A percentile compares a stretch with the other conserved stretches of the same genome.
phyloP scores from a whole-genome alignment of 2,888 invertebrate genomes.

The Cataglyphis cursor region DNA sequence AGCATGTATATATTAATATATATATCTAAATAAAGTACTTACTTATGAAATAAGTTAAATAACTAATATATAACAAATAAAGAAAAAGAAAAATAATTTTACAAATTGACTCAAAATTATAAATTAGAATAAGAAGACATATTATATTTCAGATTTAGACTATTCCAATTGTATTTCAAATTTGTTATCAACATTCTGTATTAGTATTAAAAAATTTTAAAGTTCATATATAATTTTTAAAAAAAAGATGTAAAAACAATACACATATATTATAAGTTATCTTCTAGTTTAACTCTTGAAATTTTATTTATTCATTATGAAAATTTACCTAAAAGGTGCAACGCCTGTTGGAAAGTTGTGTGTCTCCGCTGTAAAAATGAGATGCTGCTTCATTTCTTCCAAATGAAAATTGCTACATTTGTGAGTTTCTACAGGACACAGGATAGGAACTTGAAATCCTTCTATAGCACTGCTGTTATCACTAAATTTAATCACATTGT shows the following conservation, averaged over 20 bases:
- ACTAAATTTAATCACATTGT: conserved; percentile 98
- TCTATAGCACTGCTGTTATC: conserved; percentile 98
- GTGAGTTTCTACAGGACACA: conserved; percentile 91
- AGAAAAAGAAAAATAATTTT: neutral
- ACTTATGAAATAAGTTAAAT: neutral
- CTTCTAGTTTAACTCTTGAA: neutral
- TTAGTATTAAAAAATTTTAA: neutral
- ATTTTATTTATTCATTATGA: conserved; percentile 4
- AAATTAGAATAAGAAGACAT: neutral
- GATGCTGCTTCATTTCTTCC: conserved; percentile 91
- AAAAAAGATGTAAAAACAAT: neutral
- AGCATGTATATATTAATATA: neutral
- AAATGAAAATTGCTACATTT: conserved; percentile 89
- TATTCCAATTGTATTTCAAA: neutral
- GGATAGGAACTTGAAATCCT: conserved; percentile 91
- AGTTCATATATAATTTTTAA: neutral
- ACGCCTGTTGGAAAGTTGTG: conserved; percentile 99
- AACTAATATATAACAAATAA: neutral
- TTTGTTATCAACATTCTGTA: neutral
- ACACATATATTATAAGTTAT: neutral
- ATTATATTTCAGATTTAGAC: neutral
- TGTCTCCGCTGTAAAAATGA: conserved; percentile 99
- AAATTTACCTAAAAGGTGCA: conserved; percentile 93
- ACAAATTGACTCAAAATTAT: neutral
- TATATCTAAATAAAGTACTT: neutral